phyloP scores from a whole-genome alignment of 2,113 vertebrate species.

The Tragelaphus imberbis region DNA sequence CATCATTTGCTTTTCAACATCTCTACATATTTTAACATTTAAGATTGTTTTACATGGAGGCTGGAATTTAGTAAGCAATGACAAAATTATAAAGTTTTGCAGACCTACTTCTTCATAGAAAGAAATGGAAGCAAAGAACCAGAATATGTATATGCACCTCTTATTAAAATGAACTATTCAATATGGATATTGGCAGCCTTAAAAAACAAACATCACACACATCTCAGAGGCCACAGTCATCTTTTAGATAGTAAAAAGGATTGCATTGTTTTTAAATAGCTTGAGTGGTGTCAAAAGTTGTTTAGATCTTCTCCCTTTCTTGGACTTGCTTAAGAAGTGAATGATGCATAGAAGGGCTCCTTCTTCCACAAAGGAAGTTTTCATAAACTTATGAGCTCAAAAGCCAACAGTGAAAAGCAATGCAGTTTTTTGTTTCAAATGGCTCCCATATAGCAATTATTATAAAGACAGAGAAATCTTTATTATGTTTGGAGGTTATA shows the following conservation, averaged over 20 bases:
- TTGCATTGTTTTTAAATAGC: constrained; percentile 53
- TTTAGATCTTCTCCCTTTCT: constrained; percentile 57
- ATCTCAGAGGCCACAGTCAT: constrained; percentile 60
- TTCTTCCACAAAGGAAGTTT: constrained; percentile 39
- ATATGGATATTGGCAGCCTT: constrained; percentile 34
- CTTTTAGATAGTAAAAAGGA: constrained; percentile 56
- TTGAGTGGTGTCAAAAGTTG: constrained; percentile 56
- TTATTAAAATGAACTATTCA: constrained; percentile 55
- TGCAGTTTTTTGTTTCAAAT: constrained; percentile 44
- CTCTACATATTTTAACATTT: not conserved
- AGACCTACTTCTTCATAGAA: not conserved
- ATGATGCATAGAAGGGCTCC: not conserved
- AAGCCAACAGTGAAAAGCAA: constrained; percentile 40
- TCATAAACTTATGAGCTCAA: constrained; percentile 45
- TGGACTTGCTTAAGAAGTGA: constrained; percentile 63
- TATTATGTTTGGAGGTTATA: constrained; percentile 41
- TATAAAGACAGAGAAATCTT: constrained; percentile 43
- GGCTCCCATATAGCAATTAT: constrained; percentile 47
- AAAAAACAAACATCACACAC: constrained; percentile 60
- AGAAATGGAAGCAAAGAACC: not conserved
- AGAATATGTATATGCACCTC: not conserved
- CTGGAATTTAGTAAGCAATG: constrained; percentile 8
- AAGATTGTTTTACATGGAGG: not conserved
- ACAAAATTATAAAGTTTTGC: not conserved
- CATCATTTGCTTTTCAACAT: not conserved